Base-by-base conservation (phyloP, 1,140 invertebrate genomes). In the Plodia interpunctella region DNA sequence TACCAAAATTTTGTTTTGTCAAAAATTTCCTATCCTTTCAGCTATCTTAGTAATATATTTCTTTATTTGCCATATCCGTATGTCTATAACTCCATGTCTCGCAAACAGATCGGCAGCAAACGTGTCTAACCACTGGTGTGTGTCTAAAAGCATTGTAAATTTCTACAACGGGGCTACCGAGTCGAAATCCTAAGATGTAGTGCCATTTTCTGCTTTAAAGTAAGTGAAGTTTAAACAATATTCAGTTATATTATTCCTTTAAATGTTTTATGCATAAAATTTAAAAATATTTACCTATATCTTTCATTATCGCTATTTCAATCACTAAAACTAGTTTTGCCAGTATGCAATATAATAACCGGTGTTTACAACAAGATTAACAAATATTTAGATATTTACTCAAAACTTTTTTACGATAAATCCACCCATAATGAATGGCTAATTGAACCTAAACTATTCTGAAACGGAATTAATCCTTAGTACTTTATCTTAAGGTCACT, bases 101-200 rank as follows among this genome's bases (percentile, higher is more conserved):
- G 8, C 52, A 65, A 78, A 74, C 66, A 72, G 70, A 82, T 82
- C 72, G 69, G 62, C 72, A 50, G 59, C 70, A 64, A 75, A 81
- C 74, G 78, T 80, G 80, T 72, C 76, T 74, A 70, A 61, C 70
- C 81, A 78, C 60, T 75, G 79, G 73, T 65, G 80, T 77, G 81
- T 73, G 72, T 76, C 84, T 87, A 87, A 87, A 84, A 87, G 84
- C 84, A 79, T 83, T 85, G 76, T 88, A 88, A 88, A 88, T 84
- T 86, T 74, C 72, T 68, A 69, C 70, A 79, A 73, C 19, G 19
- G 51, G 19, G 25, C 51, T 25, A 13, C 13, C 1, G 21, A 53
- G 20, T 53, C n/a, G 51, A 25, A 10, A 53, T 53, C 19, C 2
- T 25, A 53, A 53, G 51, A 53, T 53, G 38, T 15, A 44, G 38